Conservation (phyloP, 2,113 vertebrate species). For the Todiramphus chloris region DNA sequence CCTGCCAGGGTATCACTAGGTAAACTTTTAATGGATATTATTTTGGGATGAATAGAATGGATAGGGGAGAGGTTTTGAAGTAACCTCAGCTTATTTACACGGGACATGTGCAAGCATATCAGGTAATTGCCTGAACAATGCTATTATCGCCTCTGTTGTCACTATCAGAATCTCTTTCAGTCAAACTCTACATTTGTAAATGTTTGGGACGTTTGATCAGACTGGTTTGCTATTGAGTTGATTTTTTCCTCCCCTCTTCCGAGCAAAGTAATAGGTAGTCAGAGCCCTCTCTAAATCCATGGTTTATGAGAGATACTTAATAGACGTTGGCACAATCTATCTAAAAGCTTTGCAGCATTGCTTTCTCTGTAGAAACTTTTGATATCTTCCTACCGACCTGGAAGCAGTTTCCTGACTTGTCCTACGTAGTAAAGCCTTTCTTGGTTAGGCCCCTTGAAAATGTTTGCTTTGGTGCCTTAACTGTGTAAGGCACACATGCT, state of each 20-base stretch:
- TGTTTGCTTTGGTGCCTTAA: neutral
- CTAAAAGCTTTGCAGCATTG: neutral
- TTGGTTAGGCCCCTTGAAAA: neutral
- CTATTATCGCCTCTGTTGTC: neutral
- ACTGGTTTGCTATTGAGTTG: neutral
- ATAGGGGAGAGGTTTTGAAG: neutral
- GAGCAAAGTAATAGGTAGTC: neutral
- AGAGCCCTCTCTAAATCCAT: neutral
- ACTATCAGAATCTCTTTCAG: neutral
- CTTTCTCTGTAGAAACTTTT: neutral
- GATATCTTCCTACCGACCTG: neutral
- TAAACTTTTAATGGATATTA: constrained; percentile 59
- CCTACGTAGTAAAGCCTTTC: neutral
- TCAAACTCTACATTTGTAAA: neutral
- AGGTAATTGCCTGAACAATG: neutral
- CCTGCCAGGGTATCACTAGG: constrained; percentile 90
- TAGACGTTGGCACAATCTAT: neutral
- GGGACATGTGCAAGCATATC: neutral
- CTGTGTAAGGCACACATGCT: neutral
- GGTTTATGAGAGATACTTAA: neutral
- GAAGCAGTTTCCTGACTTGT: neutral
- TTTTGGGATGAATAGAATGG: neutral
- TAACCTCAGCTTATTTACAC: neutral
- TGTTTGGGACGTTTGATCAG: neutral
- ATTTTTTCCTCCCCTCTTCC: neutral